These are phyloP conservation scores for Columba janthina DNA, from an alignment of 2,113 vertebrate genomes.

Conservation along the genomic window DNA sequence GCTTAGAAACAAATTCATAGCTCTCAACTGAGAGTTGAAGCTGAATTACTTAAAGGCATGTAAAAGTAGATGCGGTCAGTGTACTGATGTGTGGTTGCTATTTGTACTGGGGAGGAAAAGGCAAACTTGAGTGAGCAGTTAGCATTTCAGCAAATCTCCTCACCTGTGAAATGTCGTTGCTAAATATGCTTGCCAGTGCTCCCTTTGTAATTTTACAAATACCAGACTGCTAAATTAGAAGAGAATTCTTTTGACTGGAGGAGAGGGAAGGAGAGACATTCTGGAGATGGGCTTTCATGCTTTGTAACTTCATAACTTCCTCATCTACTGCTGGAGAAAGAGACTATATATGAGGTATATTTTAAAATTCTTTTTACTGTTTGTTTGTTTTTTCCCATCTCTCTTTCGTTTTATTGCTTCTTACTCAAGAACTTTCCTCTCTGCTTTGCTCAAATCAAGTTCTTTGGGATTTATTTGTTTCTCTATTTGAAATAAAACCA, in stretches of 20 bases:
- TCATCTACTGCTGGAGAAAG: neutral
- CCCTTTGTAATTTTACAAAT: neutral
- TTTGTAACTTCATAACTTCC: neutral
- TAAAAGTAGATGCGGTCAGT: neutral
- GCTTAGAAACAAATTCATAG: neutral
- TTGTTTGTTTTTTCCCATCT: neutral
- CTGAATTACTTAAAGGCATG: neutral
- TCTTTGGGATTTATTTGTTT: neutral
- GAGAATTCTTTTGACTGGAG: neutral
- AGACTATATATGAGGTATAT: neutral
- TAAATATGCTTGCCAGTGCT: neutral
- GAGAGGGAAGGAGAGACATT: neutral
- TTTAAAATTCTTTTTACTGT: neutral
- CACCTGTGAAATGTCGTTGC: slow-evolving; percentile 20
- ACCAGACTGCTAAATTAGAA: neutral
- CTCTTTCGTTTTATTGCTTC: neutral
- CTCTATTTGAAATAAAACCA: neutral
- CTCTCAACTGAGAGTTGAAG: neutral
- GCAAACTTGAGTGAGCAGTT: neutral
- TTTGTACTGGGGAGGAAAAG: neutral
- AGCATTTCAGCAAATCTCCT: slow-evolving; percentile 4
- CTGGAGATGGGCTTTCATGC: neutral
- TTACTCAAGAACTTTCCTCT: neutral
- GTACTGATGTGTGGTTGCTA: neutral
- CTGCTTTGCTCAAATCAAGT: neutral